These are phyloP conservation scores for Amphilophus citrinellus DNA, from an alignment of 2,113 vertebrate species.

Conservation along the genomic window DNA sequence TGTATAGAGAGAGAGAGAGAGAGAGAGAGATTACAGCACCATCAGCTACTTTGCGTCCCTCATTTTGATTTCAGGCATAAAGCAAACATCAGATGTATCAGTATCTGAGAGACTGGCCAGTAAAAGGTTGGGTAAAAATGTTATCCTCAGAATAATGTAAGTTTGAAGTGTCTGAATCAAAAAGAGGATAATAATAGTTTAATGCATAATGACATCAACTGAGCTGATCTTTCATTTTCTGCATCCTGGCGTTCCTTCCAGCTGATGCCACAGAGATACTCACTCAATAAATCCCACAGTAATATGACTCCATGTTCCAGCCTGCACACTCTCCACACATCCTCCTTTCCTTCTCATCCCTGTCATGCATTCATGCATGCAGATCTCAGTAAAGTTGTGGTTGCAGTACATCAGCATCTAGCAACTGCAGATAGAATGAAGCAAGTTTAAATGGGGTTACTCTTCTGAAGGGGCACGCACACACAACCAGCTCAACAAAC, in stretches of 20 bases:
- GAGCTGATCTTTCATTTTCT: not conserved
- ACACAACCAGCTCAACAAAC: not conserved
- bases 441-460: not conserved
- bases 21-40: not conserved
- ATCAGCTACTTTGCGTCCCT: not conserved
- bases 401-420: not conserved
- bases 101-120: not conserved
- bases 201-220: conserved; percentile 5
- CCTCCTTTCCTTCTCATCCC: not conserved
- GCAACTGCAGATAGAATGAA: not conserved
- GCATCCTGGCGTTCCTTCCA: not conserved
- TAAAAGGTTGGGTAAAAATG: not conserved
- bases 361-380: not conserved
- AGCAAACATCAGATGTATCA: not conserved
- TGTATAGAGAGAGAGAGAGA: no score
- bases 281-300: conserved; percentile 8
- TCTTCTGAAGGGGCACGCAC: rapidly evolving
- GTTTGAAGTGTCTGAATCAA: conserved; percentile 1
- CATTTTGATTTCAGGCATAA: not conserved
- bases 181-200: not conserved
- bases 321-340: not conserved
- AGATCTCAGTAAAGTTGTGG: not conserved
- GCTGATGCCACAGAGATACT: not conserved
- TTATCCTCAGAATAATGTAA: not conserved
- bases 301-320: not conserved